A percentile compares a stretch with the other conserved stretches of the same genome.
These are phyloP conservation scores for Trissoscelio sp. DNA, from an alignment of 2,888 invertebrate genomes.

Conservation along the genomic window DNA sequence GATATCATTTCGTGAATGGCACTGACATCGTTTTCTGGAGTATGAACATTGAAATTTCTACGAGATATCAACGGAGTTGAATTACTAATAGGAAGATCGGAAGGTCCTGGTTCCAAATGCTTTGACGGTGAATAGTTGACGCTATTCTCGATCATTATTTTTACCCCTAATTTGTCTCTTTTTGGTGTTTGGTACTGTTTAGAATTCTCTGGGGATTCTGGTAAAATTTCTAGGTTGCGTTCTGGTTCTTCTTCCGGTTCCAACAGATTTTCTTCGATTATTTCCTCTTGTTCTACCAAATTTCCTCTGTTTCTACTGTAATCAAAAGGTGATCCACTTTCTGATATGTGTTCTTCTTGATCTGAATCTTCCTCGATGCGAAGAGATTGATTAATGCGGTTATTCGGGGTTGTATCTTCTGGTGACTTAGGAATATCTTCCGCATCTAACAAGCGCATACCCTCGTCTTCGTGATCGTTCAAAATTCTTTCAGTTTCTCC, in stretches of 20 bases:
- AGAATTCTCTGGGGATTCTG: conserved; percentile 15
- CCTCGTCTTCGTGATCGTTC: conserved; percentile 34
- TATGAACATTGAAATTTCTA: conserved; percentile 49
- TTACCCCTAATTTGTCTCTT: conserved; percentile 27
- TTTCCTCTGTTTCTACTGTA: conserved; percentile 56
- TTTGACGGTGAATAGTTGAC: not conserved
- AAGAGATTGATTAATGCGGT: conserved; percentile 64
- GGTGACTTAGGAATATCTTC: conserved; percentile 65
- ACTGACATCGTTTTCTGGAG: conserved; percentile 77
- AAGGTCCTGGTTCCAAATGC: not conserved
- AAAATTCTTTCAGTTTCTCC: not conserved
- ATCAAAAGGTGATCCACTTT: conserved; percentile 66
- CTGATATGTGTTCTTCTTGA: conserved; percentile 47
- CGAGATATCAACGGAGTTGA: conserved; percentile 39
- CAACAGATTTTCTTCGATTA: not conserved
- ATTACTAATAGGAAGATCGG: not conserved
- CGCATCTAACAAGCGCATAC: conserved; percentile 54
- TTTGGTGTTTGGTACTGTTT: conserved; percentile 46
- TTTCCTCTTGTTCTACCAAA: conserved; percentile 2
- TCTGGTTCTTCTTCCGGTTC: not conserved
- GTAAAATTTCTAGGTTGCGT: not conserved
- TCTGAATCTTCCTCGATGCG: conserved; percentile 50
- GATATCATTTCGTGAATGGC: conserved; percentile 73
- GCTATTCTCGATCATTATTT: conserved; percentile 1
- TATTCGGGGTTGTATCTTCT: conserved; percentile 68